Base-by-base conservation (phyloP, 2,888 invertebrate species). In the Sturmia bella region DNA sequence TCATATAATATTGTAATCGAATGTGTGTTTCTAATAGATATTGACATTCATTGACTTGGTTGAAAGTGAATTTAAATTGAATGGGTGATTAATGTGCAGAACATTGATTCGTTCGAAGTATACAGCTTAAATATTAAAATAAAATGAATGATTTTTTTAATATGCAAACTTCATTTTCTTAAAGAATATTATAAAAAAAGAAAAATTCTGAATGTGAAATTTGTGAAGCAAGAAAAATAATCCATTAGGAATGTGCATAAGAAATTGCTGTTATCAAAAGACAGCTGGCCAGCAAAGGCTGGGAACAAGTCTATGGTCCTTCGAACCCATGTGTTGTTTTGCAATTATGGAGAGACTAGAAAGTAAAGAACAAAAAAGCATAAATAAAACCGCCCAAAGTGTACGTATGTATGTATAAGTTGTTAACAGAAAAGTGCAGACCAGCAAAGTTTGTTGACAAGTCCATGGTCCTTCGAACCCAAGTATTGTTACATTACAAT, bases 101-200 rank as follows among this genome's bases (percentile, higher is more conserved):
- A 56, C 32, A 66, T 75, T 48, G 48, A 74, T 54, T 57, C 56
- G 15, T 41, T 77, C 73, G 73, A 69, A 81, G 77, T 77, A 73
- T 73, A 77, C 43, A 69, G 61, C 64, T 52, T 12, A 41, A 61
- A 59, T 52, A 45, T 41, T 39, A 37, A 43, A 61, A 57, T 41
- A 11, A 61, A 72, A 70, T 59, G 15, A 52, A 19, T 12, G 15
- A 54, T 63, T 79, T n/a, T n/a, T n/a, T 81, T 81, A 77, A 69
- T 81, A 81, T 81, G 81, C 81, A 77, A 78, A 77, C 73, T 63
- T 73, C 77, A 78, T 77, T 76, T 69, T 61, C 13, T 48, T 39
- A n/a, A 43, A 21, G 41, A 41, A 54, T 13, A 74, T 50, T 1
- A 21, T 27, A 48, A 19, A 12, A 45, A 37, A n/a, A 61, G 50